Base-by-base conservation (phyloP, 1,140 invertebrate genomes). In the Penaeus chinensis region DNA sequence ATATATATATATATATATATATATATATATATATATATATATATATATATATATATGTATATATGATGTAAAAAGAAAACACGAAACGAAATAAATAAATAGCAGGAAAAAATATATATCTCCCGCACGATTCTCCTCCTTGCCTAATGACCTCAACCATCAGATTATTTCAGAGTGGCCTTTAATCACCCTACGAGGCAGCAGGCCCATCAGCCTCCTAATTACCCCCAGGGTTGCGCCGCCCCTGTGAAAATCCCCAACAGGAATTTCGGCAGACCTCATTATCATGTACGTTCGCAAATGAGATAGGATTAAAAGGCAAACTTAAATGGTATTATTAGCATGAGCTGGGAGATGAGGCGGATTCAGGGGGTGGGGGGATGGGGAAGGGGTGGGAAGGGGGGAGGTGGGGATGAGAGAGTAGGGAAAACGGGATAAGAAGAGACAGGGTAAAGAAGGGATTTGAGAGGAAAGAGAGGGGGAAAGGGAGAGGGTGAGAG, bases 171-270 rank as follows among this genome's bases (percentile, higher is more conserved):
- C 18, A 54, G 18, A 37, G 3, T 37, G 13, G 16, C 76, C 76
- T 77, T 77, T 77, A 77, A 77, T 77, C 76, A 77, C 76, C 76
- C 37, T 2, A 77, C 27, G 37, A 77, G 76, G 76, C 76, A 77
- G 76, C 76, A 77, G 37, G 54, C 54, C 76, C 54, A 77, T 77
- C 24, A 77, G 16, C 24, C 37, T 37, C 37, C 27, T 77, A 77
- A 77, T 77, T 47, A 37, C 76, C 37, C 76, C 37, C 37, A 37
- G 76, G 76, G 18, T 47, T 77, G 32, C n/a, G 54, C 42, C 76
- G n/a, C 54, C 24, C 54, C 16, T 22, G 37, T 77, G 37, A 54
- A 77, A 77, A 54, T 54, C 54, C 54, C 54, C 54, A 54, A 16
- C 54, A 54, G 54, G 54, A 54, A 54, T 54, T 54, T 77, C 47